phyloP scores from a whole-genome alignment of 2,113 vertebrate genomes.

The Origma solitaria region DNA sequence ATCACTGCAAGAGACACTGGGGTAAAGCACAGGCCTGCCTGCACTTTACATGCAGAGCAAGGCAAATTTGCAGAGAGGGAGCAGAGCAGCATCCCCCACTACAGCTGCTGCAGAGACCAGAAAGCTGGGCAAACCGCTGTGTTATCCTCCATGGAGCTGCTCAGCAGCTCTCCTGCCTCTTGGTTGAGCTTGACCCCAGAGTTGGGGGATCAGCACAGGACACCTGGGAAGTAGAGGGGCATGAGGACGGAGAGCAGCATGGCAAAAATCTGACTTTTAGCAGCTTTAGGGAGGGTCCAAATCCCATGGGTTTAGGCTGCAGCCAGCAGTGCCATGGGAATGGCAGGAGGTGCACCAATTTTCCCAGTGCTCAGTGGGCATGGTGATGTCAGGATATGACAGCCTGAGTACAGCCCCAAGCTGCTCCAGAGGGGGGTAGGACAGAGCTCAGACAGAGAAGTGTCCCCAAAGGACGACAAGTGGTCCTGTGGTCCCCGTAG shows the following conservation, averaged over 20 bases:
- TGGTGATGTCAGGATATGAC: background rate
- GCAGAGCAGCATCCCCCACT: background rate
- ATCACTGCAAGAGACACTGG: slow-evolving; percentile 72
- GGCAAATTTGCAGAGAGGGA: background rate
- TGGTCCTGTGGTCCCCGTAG: fast-evolving
- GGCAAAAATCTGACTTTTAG: background rate
- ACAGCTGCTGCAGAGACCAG: background rate
- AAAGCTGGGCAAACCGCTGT: background rate
- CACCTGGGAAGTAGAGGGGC: background rate
- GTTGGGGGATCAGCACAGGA: background rate
- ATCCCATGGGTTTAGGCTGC: background rate
- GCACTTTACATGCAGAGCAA: background rate
- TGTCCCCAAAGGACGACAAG: background rate
- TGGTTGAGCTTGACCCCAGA: background rate
- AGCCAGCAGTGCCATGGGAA: background rate
- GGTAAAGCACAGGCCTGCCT: background rate
- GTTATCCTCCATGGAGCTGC: background rate
- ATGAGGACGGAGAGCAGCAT: background rate
- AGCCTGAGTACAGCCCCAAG: background rate
- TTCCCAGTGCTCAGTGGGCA: background rate
- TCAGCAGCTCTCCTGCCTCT: background rate
- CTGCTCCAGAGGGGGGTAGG: background rate
- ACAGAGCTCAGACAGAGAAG: background rate
- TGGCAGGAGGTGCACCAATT: background rate
- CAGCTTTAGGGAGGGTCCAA: background rate